Conservation (phyloP, 2,888 invertebrate genomes). For the Cremastinae sp. region DNA sequence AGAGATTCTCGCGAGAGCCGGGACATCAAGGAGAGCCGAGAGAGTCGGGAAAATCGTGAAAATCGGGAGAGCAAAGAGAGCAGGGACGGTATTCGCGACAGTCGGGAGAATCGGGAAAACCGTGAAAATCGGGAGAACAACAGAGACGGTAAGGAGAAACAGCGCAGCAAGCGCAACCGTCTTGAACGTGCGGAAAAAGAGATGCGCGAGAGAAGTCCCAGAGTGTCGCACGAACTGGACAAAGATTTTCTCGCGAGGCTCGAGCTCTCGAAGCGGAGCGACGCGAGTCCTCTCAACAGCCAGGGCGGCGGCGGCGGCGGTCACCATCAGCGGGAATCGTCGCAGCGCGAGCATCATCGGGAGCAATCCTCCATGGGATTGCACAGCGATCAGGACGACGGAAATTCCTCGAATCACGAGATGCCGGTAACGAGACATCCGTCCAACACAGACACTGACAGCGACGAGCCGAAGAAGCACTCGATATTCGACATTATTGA, state of each 20-base stretch:
- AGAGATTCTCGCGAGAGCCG: conserved; percentile 64
- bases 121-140: conserved; percentile 77
- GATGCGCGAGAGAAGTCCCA: conserved; percentile 75
- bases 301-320: conserved; percentile 67
- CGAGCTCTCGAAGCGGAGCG: conserved; percentile 73
- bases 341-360: conserved; percentile 67
- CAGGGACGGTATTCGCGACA: conserved; percentile 31
- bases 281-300: conserved; percentile 69
- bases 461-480: conserved; percentile 92
- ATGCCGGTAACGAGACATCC: conserved; percentile 75
- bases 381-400: conserved; percentile 77
- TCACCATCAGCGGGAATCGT: conserved; percentile 70
- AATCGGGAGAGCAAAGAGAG: conserved; percentile 31
- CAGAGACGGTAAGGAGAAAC: conserved; percentile 75
- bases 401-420: conserved; percentile 75
- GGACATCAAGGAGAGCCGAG: conserved; percentile 34
- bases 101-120: conserved; percentile 64
- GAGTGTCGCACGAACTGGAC: conserved; percentile 76
- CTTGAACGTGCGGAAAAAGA: conserved; percentile 71
- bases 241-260: conserved; percentile 76
- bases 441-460: conserved; percentile 83
- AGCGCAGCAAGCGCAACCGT: conserved; percentile 72
- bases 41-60: conserved; percentile 37
- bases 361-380: conserved; percentile 70
- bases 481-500: conserved; percentile 95